These are phyloP conservation scores for Drosophila sordidula DNA, from an alignment of 2,888 invertebrate genomes.

Conservation along the genomic window DNA sequence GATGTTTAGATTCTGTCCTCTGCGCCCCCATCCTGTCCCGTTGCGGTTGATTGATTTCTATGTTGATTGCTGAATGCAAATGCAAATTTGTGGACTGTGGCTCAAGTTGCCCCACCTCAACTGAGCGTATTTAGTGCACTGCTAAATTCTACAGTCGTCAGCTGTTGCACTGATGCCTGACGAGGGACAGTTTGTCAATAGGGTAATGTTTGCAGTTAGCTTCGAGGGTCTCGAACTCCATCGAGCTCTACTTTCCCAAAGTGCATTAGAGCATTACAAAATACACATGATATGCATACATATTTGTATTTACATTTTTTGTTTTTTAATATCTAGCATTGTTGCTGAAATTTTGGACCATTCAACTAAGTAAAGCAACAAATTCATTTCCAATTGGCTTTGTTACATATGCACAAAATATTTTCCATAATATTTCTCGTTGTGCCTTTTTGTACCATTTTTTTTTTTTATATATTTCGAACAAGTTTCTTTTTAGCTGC, in stretches of 20 bases:
- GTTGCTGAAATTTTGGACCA: conserved; percentile 34
- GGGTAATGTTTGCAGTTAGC: conserved; percentile 8
- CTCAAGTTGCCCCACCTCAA: conserved; percentile 7
- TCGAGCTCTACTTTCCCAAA: conserved; percentile 2
- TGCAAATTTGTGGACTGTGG: conserved; percentile 56
- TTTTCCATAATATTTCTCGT: conserved; percentile 60
- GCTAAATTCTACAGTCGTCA: conserved; percentile 22
- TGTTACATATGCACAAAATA: conserved; percentile 57
- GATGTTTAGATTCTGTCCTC: conserved; percentile 31
- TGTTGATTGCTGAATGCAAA: conserved; percentile 73
- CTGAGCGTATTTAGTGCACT: conserved; percentile 49
- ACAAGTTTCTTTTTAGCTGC: conserved; percentile 9
- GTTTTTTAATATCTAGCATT: background rate
- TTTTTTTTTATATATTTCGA: conserved; percentile 6
- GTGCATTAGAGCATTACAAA: conserved; percentile 40
- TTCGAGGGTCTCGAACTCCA: conserved; percentile 8
- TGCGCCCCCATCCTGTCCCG: conserved; percentile 13
- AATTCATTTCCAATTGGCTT: conserved; percentile 57
- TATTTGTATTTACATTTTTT: background rate
- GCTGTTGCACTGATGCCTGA: conserved; percentile 44
- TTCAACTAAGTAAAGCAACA: conserved; percentile 28
- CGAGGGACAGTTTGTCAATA: conserved; percentile 8
- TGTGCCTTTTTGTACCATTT: conserved; percentile 44
- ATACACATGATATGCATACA: conserved; percentile 8
- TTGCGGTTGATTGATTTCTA: conserved; percentile 76